These are phyloP conservation scores for Cephus pygmeus DNA, from an alignment of 2,888 invertebrate genomes.

Conservation along the genomic window DNA sequence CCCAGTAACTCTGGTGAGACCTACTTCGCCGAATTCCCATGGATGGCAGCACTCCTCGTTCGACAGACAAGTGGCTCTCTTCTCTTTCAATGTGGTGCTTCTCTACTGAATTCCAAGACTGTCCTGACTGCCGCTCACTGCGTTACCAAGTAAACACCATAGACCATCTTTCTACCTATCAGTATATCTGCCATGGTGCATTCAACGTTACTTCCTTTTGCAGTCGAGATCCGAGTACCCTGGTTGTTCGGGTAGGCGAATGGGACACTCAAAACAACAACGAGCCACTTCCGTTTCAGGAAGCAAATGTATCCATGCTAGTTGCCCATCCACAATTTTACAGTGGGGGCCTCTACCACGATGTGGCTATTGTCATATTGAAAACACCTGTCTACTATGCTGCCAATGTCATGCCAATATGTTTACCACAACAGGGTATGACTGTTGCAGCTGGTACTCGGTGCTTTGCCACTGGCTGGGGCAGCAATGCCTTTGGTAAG, in stretches of 20 bases:
- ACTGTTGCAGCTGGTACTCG: slow-evolving; percentile 65
- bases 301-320: slow-evolving; percentile 71
- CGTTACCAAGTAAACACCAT: slow-evolving; percentile 61
- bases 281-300: slow-evolving; percentile 77
- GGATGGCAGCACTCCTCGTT: slow-evolving; percentile 81
- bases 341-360: slow-evolving; percentile 77
- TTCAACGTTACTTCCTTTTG: not conserved
- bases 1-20: slow-evolving; percentile 73
- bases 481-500: slow-evolving; percentile 76
- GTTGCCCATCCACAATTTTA: slow-evolving; percentile 75
- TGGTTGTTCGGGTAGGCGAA: slow-evolving; percentile 78
- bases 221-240: slow-evolving; percentile 45
- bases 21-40: slow-evolving; percentile 84
- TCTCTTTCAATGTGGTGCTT: slow-evolving; percentile 81
- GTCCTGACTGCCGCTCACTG: slow-evolving; percentile 87
- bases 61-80: slow-evolving; percentile 68
- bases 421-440: slow-evolving; percentile 70
- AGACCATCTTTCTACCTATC: not conserved
- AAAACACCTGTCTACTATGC: slow-evolving; percentile 71
- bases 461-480: slow-evolving; percentile 82
- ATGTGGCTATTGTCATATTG: slow-evolving; percentile 80
- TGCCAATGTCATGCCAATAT: slow-evolving; percentile 77
- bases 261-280: slow-evolving; percentile 80
- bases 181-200: not conserved
- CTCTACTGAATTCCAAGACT: slow-evolving; percentile 79